These are phyloP conservation scores for Zapornia atra DNA, from an alignment of 2,113 vertebrate species.

Conservation along the genomic window DNA sequence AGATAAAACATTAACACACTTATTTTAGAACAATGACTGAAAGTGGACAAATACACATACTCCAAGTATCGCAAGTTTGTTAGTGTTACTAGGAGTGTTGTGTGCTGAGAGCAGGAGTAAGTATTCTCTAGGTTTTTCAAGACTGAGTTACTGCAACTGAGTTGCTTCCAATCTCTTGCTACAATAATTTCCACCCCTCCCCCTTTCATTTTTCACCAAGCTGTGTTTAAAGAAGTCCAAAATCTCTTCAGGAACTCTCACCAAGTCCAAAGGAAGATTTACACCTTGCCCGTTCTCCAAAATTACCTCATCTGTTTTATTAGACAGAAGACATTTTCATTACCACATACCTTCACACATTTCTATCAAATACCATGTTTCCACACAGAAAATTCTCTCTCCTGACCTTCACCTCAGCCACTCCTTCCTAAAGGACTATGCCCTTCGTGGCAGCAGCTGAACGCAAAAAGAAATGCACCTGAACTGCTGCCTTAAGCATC, in stretches of 20 bases:
- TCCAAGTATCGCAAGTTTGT: background rate
- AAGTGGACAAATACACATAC: background rate
- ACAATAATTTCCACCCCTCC: background rate
- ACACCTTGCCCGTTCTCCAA: background rate
- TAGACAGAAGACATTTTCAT: background rate
- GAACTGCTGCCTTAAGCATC: background rate
- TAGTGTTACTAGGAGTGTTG: background rate
- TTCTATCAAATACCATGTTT: background rate
- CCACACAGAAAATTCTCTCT: background rate
- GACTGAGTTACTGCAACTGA: background rate
- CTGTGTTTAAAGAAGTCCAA: background rate
- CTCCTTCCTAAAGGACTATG: background rate
- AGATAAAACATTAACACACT: background rate
- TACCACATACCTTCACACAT: background rate
- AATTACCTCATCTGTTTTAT: background rate
- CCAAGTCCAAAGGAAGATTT: background rate
- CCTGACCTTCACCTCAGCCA: background rate
- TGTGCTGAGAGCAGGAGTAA: background rate
- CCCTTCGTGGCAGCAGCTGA: background rate
- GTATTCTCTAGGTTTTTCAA: accelerated
- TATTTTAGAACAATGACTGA: background rate
- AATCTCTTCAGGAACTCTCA: background rate
- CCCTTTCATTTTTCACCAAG: background rate
- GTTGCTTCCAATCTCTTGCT: background rate
- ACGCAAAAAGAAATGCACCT: background rate